Percentiles rank a stretch among this genome's conserved stretches.
Conservation (phyloP, 2,888 invertebrate species). For the Drosophila tripunctata region DNA sequence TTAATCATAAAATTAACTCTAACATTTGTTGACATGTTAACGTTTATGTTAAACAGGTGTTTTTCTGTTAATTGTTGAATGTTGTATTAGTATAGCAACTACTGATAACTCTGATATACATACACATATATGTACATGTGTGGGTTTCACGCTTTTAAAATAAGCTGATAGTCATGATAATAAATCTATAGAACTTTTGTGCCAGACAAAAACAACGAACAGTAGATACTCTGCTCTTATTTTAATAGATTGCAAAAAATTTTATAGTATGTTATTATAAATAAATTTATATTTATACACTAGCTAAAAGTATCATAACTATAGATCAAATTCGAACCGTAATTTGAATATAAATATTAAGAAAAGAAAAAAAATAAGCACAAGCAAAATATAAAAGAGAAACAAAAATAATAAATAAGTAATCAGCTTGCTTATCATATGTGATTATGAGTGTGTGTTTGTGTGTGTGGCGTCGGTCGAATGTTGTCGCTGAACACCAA, state of each 20-base stretch:
- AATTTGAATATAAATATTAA: slow-evolving; percentile 39
- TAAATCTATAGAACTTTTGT: neutral
- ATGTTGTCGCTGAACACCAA: slow-evolving; percentile 48
- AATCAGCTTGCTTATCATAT: slow-evolving; percentile 47
- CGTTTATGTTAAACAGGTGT: slow-evolving; percentile 5
- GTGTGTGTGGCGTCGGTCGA: slow-evolving; percentile 26
- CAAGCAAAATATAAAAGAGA: slow-evolving; percentile 5
- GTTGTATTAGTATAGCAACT: neutral
- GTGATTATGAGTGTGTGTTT: slow-evolving; percentile 37
- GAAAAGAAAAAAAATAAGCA: slow-evolving; percentile 18
- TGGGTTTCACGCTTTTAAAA: slow-evolving; percentile 3
- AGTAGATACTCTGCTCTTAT: slow-evolving; percentile 5
- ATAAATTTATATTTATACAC: too few species aligned
- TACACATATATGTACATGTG: too few species aligned
- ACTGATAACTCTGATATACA: neutral
- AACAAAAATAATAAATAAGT: slow-evolving; percentile 26
- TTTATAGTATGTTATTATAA: too few species aligned
- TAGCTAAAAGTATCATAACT: neutral
- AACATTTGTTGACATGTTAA: neutral
- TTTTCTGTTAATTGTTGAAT: neutral
- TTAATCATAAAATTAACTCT: neutral
- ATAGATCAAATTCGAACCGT: slow-evolving; percentile 5
- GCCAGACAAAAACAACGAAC: too few species aligned
- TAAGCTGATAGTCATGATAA: neutral
- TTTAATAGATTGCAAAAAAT: too few species aligned